Conservation (phyloP, 1,140 invertebrate species). For the Ceratosolen solmsi region DNA sequence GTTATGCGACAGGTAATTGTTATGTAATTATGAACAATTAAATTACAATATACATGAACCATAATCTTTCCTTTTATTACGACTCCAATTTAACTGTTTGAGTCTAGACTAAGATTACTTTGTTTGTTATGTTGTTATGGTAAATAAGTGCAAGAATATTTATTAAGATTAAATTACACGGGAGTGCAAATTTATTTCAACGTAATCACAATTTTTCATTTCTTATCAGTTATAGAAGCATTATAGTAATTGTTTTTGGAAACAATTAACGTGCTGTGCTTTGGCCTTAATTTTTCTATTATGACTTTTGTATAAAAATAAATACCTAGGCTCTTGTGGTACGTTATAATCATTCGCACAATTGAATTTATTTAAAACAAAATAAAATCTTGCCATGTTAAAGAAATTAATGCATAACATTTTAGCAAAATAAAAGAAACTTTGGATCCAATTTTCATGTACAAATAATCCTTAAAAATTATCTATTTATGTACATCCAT, state of each 20-base stretch:
- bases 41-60: neutral
- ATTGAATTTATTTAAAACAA: neutral
- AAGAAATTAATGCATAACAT: conserved; percentile 20
- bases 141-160: neutral
- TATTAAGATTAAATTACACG: neutral
- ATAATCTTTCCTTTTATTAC: neutral
- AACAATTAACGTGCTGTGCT: neutral
- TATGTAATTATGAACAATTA: neutral
- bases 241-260: neutral
- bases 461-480: conserved; percentile 9
- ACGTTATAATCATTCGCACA: neutral
- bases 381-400: conserved; percentile 29
- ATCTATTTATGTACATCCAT: too few species aligned
- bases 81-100: neutral
- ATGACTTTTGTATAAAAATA: conserved; percentile 42
- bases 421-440: conserved; percentile 4
- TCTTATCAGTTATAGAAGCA: neutral
- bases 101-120: neutral
- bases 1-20: neutral
- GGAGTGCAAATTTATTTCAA: neutral
- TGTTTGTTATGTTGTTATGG: too few species aligned
- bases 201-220: neutral
- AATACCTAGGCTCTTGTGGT: conserved; percentile 2
- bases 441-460: neutral
- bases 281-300: conserved; percentile 1